Evolutionary conservation across 2,888 invertebrate genomes (phyloP).

Genomic region (Malthinus seriepunctatus): DNA sequence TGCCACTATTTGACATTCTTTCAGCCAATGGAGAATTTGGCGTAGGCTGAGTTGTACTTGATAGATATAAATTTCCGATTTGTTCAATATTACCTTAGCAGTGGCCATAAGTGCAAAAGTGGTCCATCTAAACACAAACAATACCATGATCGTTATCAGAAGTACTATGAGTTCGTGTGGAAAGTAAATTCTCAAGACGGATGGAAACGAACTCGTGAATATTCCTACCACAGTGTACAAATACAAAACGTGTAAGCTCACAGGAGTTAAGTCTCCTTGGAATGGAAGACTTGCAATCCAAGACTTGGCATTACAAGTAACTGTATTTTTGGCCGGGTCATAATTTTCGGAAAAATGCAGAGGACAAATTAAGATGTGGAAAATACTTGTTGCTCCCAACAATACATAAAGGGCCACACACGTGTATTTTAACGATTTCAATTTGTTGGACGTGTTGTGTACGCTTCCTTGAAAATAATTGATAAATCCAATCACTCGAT

Average conservation of each 20-base stretch:
- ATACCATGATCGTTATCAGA: background rate
- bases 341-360: background rate
- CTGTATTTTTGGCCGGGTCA: background rate
- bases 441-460: conserved; percentile 9
- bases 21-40: no score
- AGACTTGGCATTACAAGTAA: conserved; percentile 7
- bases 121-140: background rate
- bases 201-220: conserved; percentile 11
- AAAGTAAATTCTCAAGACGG: conserved; percentile 6
- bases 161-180: conserved; percentile 6
- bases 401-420: conserved; percentile 9
- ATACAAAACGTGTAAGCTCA: conserved; percentile 10
- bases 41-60: background rate
- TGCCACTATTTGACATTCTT: no score
- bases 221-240: conserved; percentile 10
- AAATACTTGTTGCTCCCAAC: conserved; percentile 8
- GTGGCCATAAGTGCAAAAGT: background rate
- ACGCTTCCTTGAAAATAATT: conserved; percentile 20
- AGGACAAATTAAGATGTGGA: conserved; percentile 20
- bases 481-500: conserved; percentile 22
- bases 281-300: conserved; percentile 16
- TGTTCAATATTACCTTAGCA: background rate
- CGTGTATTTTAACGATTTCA: conserved; percentile 14
- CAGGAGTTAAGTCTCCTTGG: background rate
- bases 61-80: background rate